Percentiles rank a stretch among this genome's conserved stretches.
These are phyloP conservation scores for Baccha elongata DNA, from an alignment of 2,888 invertebrate genomes.

Conservation along the genomic window DNA sequence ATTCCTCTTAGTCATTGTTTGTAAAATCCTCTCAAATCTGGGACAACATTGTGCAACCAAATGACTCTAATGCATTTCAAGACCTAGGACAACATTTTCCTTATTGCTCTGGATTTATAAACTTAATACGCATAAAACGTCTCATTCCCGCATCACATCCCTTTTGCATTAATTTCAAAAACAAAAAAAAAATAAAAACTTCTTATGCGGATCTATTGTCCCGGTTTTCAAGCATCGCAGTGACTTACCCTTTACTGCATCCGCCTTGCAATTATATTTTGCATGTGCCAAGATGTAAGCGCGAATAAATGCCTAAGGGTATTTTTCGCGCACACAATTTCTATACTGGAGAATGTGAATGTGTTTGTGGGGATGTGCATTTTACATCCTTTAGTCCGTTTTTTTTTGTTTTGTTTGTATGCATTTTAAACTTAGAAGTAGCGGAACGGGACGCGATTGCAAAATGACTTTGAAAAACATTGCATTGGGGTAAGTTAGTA, in stretches of 20 bases:
- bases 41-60: constrained; percentile 25
- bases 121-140: constrained; percentile 42
- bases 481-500: constrained; percentile 18
- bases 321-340: constrained; percentile 68
- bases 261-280: constrained; percentile 68
- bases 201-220: constrained; percentile 67
- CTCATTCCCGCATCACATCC: constrained; percentile 29
- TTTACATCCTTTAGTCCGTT: constrained; percentile 43
- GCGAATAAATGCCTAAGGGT: constrained; percentile 70
- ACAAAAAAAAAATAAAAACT: constrained; percentile 38
- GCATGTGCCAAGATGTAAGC: constrained; percentile 68
- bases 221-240: constrained; percentile 22
- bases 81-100: constrained; percentile 63
- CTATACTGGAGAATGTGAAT: not conserved
- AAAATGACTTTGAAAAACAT: constrained; percentile 57
- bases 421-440: not conserved
- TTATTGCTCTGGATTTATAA: constrained; percentile 21
- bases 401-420: constrained; percentile 5
- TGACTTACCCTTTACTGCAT: constrained; percentile 67
- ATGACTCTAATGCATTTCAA: constrained; percentile 33
- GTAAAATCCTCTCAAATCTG: constrained; percentile 35
- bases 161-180: constrained; percentile 37
- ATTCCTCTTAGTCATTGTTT: constrained; percentile 26
- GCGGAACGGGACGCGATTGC: constrained; percentile 37
- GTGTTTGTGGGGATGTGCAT: constrained; percentile 18